Percentiles rank a stretch among this genome's conserved stretches.
These are phyloP conservation scores for Cyphomyrmex costatus DNA, from an alignment of 1,140 invertebrate species.

Conservation along the genomic window DNA sequence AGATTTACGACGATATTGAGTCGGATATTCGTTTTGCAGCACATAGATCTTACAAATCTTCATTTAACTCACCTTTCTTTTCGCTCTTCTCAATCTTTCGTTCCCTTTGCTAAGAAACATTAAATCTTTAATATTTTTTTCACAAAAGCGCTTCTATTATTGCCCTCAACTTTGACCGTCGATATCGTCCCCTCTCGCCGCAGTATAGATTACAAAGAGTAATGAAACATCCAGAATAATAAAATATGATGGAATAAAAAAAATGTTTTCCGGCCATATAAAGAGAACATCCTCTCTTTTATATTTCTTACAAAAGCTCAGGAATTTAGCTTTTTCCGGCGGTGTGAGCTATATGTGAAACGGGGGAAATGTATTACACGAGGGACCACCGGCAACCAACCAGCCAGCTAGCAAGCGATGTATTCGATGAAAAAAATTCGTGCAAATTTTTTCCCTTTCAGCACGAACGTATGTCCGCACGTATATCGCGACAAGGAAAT, in stretches of 20 bases:
- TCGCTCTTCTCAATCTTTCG: not conserved
- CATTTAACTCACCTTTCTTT: slow-evolving; percentile 6
- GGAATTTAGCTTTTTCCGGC: slow-evolving; percentile 20
- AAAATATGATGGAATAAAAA: slow-evolving; percentile 39
- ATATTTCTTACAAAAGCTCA: slow-evolving; percentile 44
- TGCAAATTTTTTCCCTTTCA: slow-evolving; percentile 47
- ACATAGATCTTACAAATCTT: not conserved
- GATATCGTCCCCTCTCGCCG: slow-evolving; percentile 32
- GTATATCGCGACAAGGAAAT: slow-evolving; percentile 37
- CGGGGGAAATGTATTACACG: slow-evolving; percentile 34
- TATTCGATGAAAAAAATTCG: slow-evolving; percentile 48
- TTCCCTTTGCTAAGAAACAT: slow-evolving; percentile 24
- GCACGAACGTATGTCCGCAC: slow-evolving; percentile 1
- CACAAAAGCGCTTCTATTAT: slow-evolving; percentile 58
- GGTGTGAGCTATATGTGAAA: slow-evolving; percentile 15
- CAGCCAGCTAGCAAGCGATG: too few species aligned
- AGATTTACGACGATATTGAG: not conserved
- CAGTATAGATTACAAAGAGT: slow-evolving; percentile 45
- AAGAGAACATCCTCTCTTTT: slow-evolving; percentile 24
- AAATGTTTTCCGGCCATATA: slow-evolving; percentile 18
- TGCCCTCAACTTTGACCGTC: slow-evolving; percentile 46
- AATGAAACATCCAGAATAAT: slow-evolving; percentile 60
- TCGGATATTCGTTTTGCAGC: not conserved
- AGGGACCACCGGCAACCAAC: not conserved
- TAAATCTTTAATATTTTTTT: slow-evolving; percentile 57